Base-by-base conservation (phyloP, 2,797 vertebrate species). In the Orestias chungarensis region DNA sequence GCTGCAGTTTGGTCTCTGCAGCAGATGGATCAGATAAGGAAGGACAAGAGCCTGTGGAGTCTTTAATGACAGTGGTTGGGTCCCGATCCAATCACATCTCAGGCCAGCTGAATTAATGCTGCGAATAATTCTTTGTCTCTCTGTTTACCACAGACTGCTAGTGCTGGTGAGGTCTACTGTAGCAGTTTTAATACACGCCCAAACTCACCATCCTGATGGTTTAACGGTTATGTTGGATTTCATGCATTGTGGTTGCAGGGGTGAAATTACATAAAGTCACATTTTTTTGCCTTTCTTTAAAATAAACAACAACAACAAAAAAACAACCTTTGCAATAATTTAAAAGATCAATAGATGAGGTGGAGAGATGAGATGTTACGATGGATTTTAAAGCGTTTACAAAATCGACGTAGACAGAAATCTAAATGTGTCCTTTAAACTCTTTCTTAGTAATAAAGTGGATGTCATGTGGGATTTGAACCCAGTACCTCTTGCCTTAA, bases 11-110 rank as follows among this genome's bases (percentile, higher is more conserved):
- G 66, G 72, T 75, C 66, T 75, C 86, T 52, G 79, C 75, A 88
- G 90, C 92, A 91, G 89, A 91, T 88, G 90, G 88, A 88, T 78
- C 49, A 46, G 79, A 70, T 67, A 70, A 61, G 80, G 71, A 79
- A 74, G 86, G 86, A 82, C 86, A 76, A 78, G 68, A 79, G 78
- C 78, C 82, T 0, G 44, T 59, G 64, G 86, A 86, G 83, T 67
- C 74, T 82, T 66, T 85, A 78, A 87, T 86, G 78, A 83, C 66
- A 57, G 70, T 20, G 23, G n/a, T 83, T 78, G 80, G 80, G 71
- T 78, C 43, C 3, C 17, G 49, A 70, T 78, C 68, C 68, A 15
- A 44, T 81, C 79, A 42, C 71, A 67, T 61, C 72, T 42, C 54
- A 64, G 71, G 72, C 27, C 11, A 3, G 33, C 46, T 78, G 61